phyloP scores from a whole-genome alignment of 2,113 vertebrate species.

The Corythaeola cristata region DNA sequence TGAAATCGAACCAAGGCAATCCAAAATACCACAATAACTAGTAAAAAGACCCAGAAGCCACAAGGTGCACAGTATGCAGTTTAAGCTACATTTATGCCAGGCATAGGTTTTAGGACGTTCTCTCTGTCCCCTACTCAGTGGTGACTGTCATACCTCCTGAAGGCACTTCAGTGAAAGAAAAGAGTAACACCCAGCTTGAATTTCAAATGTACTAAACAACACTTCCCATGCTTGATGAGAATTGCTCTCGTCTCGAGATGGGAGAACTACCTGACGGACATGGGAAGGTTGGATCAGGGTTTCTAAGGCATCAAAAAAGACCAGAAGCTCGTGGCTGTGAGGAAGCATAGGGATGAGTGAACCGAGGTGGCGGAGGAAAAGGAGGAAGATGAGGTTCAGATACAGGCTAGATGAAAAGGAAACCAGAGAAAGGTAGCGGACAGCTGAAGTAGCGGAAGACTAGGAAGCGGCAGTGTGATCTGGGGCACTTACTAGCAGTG shows the following conservation, averaged over 20 bases:
- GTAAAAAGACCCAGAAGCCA: neutral
- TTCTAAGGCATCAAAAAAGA: neutral
- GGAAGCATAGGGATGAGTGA: neutral
- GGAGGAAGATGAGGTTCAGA: neutral
- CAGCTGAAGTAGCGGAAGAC: neutral
- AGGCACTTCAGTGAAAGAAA: neutral
- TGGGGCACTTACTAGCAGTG: neutral
- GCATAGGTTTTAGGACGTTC: neutral
- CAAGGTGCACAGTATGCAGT: neutral
- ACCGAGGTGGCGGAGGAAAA: neutral
- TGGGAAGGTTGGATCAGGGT: neutral
- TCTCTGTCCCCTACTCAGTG: neutral
- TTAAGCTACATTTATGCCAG: neutral
- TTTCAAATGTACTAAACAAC: neutral
- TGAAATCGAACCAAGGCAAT: neutral
- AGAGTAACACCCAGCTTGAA: neutral
- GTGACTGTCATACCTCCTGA: neutral
- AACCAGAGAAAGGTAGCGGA: neutral
- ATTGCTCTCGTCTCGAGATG: accelerated
- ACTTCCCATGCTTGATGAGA: neutral
- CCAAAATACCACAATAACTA: neutral
- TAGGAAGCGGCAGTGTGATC: neutral
- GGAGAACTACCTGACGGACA: neutral
- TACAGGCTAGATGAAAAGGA: neutral
- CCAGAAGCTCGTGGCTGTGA: neutral